Percentiles rank a stretch among this genome's conserved stretches.
These are phyloP conservation scores for Sylvietta virens DNA, from an alignment of 2,113 vertebrate genomes.

Conservation along the genomic window DNA sequence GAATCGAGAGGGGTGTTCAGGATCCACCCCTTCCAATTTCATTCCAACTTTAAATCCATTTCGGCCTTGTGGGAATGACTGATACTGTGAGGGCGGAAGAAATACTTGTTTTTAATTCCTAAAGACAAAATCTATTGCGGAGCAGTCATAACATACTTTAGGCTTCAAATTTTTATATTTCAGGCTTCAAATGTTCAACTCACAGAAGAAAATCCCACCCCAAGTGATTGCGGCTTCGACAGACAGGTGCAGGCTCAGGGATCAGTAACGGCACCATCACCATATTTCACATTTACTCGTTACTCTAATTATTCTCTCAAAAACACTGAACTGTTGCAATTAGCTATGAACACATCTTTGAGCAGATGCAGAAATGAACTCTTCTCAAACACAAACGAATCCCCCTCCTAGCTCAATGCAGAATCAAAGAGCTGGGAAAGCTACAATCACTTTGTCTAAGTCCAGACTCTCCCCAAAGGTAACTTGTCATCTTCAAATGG, in stretches of 20 bases:
- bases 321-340: background rate
- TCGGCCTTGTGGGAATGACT: constrained; percentile 85
- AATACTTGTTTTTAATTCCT: background rate
- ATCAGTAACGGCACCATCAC: background rate
- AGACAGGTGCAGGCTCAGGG: background rate
- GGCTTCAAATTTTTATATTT: background rate
- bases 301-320: background rate
- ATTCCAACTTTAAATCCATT: constrained; percentile 91
- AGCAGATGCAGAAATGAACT: background rate
- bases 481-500: background rate
- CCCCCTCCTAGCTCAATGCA: background rate
- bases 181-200: background rate
- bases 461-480: background rate
- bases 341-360: background rate
- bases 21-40: constrained; percentile 90
- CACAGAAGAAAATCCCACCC: background rate
- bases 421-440: background rate
- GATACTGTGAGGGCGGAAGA: constrained; percentile 70
- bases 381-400: background rate
- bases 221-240: background rate
- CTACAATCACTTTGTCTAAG: background rate
- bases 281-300: background rate
- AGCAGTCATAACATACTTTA: background rate
- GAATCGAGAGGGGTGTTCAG: constrained; percentile 83
- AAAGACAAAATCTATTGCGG: background rate